Evolutionary conservation across 1,140 invertebrate genomes (phyloP), one percentile per base, ranked within the genome.

Genomic region (Bombus consobrinus): DNA sequence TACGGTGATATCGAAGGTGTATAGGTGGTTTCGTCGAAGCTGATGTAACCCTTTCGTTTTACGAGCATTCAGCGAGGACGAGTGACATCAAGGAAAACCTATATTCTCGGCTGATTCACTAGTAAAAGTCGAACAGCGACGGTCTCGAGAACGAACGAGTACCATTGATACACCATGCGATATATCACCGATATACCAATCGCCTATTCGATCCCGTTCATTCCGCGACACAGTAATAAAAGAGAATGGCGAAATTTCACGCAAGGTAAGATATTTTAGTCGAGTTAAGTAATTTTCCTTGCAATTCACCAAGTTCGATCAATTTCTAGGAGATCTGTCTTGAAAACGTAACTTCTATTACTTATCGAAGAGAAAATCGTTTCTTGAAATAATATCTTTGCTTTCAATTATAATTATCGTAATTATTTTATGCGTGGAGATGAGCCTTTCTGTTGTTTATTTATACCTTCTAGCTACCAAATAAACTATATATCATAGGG

Each of bases 21-120:
- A 73, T 77, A 79, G 43, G 13, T 72, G 64, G 64, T 81, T 86
- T 68, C 47, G 69, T 75, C 69, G 39, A 8, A 12, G n/a, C 43
- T 39, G 62, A 74, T 86, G 74, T 72, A 88, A 88, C 84, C 81
- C 87, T 43, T 88, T 86, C 87, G 87, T 82, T 88, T 86, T 88
- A 88, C 71, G 87, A 86, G 62, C 83, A 71, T 82, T 71, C 77
- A 86, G 25, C 53, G 64, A n/a, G 72, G n/a, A 87, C 69, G 78
- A 57, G n/a, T 9, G 53, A 62, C 75, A 86, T 83, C 66, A 64
- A 75, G 69, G 74, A 57, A 78, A 81, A 64, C 66, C 83, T 59
- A 82, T 88, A 77, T 62, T 57, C 74, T 57, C 74, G 57, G 25
- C 18, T 86, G 84, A 86, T 88, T 86, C 78, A 59, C 59, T 47